Evolutionary conservation across 2,888 invertebrate genomes (phyloP).

Genomic region (Scelioninae gen. 1): DNA sequence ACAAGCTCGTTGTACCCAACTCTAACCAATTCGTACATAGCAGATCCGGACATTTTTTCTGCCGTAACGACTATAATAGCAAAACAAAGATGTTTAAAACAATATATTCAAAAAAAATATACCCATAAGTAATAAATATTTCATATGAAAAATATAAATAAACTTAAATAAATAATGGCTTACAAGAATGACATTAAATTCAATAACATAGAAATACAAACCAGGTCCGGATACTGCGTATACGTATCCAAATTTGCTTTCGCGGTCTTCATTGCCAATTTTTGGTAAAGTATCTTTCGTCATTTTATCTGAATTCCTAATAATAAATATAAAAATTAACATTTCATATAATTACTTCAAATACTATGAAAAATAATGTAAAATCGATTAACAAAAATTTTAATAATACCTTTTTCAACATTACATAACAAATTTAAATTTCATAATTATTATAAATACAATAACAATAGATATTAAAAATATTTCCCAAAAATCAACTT

Average conservation of each 20-base stretch:
- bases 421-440: neutral
- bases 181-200: too few relatives aligned
- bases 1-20: constrained; percentile 99
- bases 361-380: too few relatives aligned
- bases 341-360: too few relatives aligned
- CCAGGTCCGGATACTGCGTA: constrained; percentile 99
- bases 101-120: too few relatives aligned
- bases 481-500: neutral
- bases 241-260: constrained; percentile 96
- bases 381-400: too few relatives aligned
- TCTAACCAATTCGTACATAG: constrained; percentile 99
- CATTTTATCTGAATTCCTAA: constrained; percentile 86
- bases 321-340: constrained; percentile 12
- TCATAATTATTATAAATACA: neutral
- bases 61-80: constrained; percentile 98
- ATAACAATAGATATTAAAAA: neutral
- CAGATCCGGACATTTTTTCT: constrained; percentile 99
- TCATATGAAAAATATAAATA: too few relatives aligned
- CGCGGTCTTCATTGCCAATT: constrained; percentile 93
- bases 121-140: too few relatives aligned
- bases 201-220: constrained; percentile 84
- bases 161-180: too few relatives aligned
- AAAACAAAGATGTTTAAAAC: too few relatives aligned
- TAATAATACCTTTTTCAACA: neutral
- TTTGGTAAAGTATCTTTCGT: constrained; percentile 87